These are phyloP conservation scores for Brotula barbata DNA, from an alignment of 2,797 vertebrate species.

Conservation along the genomic window DNA sequence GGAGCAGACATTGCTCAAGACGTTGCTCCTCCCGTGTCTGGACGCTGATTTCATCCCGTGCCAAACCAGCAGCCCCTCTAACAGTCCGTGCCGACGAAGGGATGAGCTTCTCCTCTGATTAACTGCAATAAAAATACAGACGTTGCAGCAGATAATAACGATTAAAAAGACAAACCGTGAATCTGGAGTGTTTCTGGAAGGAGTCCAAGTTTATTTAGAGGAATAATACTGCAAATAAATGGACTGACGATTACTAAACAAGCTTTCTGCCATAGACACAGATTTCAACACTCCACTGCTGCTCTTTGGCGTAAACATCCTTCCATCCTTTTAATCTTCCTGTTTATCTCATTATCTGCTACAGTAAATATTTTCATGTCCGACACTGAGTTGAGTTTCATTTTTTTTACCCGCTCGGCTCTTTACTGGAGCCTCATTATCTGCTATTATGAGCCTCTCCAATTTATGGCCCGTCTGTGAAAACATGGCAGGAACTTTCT, in stretches of 20 bases:
- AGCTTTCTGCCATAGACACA: slow-evolving; percentile 24
- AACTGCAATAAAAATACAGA: slow-evolving; percentile 15
- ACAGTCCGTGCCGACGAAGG: neutral
- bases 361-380: slow-evolving; percentile 26
- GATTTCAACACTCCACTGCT: slow-evolving; percentile 15
- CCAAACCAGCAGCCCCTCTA: neutral
- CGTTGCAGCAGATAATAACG: slow-evolving; percentile 6
- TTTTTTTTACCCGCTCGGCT: slow-evolving; percentile 37
- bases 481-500: slow-evolving; percentile 60
- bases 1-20: slow-evolving; percentile 9
- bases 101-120: slow-evolving; percentile 2
- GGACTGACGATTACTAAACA: slow-evolving; percentile 40
- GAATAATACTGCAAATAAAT: slow-evolving; percentile 25
- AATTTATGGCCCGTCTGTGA: slow-evolving; percentile 68
- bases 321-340: slow-evolving; percentile 19
- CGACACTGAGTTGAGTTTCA: slow-evolving; percentile 7
- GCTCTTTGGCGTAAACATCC: slow-evolving; percentile 27
- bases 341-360: slow-evolving; percentile 27
- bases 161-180: slow-evolving; percentile 11
- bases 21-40: neutral
- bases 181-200: slow-evolving; percentile 34
- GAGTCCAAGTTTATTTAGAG: slow-evolving; percentile 29
- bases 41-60: neutral
- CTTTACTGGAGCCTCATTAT: slow-evolving; percentile 54
- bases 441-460: slow-evolving; percentile 46